phyloP scores from a whole-genome alignment of 92 coral and sea anemone genomes.

The Siderastrea radians region DNA sequence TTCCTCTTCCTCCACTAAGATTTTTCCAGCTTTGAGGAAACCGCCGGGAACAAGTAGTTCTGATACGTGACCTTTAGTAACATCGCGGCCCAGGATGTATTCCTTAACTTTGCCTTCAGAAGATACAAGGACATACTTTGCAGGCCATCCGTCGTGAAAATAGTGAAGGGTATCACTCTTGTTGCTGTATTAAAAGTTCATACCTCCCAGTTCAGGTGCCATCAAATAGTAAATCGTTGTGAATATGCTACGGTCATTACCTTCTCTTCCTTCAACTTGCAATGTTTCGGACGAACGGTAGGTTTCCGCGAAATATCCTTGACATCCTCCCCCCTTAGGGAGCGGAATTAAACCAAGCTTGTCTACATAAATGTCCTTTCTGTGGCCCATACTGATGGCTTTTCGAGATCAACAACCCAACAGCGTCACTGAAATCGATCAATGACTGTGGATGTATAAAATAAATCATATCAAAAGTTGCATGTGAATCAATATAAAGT shows the following conservation, averaged over 20 bases:
- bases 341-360: slow-evolving; percentile 54
- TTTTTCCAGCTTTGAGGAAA: slow-evolving; percentile 60
- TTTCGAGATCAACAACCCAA: neutral
- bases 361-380: neutral
- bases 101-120: slow-evolving; percentile 73
- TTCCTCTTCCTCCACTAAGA: slow-evolving; percentile 57
- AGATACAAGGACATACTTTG: slow-evolving; percentile 59
- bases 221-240: slow-evolving; percentile 76
- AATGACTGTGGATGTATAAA: no score
- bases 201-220: slow-evolving; percentile 59
- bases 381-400: neutral
- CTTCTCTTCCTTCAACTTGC: slow-evolving; percentile 45
- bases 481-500: no score
- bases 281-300: slow-evolving; percentile 55
- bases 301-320: slow-evolving; percentile 80
- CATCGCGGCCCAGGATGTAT: slow-evolving; percentile 65
- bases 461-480: no score
- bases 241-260: slow-evolving; percentile 43
- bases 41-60: slow-evolving; percentile 64
- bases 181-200: slow-evolving; percentile 59
- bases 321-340: slow-evolving; percentile 84
- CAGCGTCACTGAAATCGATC: no score
- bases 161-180: slow-evolving; percentile 69
- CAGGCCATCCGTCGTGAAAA: slow-evolving; percentile 87
- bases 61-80: slow-evolving; percentile 57